Evolutionary conservation across 2,888 invertebrate species (phyloP), one percentile per base, ranked within the genome.

Genomic region (Nemotelus nigrinus): DNA sequence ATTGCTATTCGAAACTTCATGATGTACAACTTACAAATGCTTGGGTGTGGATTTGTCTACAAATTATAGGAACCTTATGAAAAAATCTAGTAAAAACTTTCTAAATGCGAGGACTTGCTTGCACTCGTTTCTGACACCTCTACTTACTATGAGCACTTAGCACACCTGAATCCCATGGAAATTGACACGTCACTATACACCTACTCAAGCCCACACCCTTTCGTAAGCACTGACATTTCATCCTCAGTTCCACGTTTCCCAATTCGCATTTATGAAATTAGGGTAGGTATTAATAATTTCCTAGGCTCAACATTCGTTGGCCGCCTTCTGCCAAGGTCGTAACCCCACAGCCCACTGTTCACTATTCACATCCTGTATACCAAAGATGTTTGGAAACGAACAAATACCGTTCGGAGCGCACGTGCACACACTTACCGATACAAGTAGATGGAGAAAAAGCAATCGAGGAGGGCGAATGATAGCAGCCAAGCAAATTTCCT

Each of bases 201-300:
- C 25, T 25, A 25, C 25, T 25, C 25, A 25, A 1, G 25, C 25
- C 25, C 25, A 25, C 25, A 25, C 25, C 25, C 25, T 25, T 25
- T 25, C 25, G 25, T 25, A 25, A 25, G 25, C 25, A 25, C 25
- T 25, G 25, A 25, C 25, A 25, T 25, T 25, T 25, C 25, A 25
- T 25, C 25, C 25, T 25, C 41, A 39, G 2, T 39, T 25, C 41
- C 39, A 7, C 50, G 65, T 41, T 47, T 25, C 53, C 70, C 70
- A 53, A 43, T 44, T 25, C 44, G 7, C 70, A 53, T 53, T 55
- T 47, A 8, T 39, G 44, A 70, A 70, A 70, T 70, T 70, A 70
- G 70, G 70, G 70, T 70, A 70, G 70, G 70, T 72, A 74, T 60
- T 60, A 60, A 74, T 74, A 74, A 74, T 74, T 74, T 74, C 48